Evolutionary conservation across 2,888 invertebrate genomes (phyloP), one percentile per base, ranked within the genome.

Genomic region (Clistopyga incitator): DNA sequence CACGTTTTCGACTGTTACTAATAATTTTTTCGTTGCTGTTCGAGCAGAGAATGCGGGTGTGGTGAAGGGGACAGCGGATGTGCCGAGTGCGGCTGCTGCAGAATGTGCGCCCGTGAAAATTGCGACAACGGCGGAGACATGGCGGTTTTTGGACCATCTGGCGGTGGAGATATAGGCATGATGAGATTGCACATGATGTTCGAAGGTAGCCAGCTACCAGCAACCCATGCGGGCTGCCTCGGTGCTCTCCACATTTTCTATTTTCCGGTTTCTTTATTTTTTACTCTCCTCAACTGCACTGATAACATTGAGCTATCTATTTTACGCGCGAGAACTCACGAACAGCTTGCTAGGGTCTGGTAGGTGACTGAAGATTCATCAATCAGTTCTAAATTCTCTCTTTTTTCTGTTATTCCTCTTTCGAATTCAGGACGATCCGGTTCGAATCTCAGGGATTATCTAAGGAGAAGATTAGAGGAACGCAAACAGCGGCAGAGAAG

Each of bases 61-160:
- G 99, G 99, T 2, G 97, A 97, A 92, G 99, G 99, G 0, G 98
- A 99, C 92, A 97, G 98, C 75, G 99, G 99, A 0, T 99, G 99
- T 91, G 95, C 96, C 0, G 96, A 97, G 85, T 99, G 99, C 93
- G 99, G 99, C 2, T 96, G 97, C 47, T 99, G 99, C 92, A 95
- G 98, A 56, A 95, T 96, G 2, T 99, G 99, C 92, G 98, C 97
- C 2, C 94, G 96, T 87, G 96, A 95, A 93, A 94, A 94, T 83
- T 95, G 95, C 56, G 95, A 95, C 88, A 95, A 94, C 85, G 91
- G 90, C 75, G 90, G 87, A 47, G 90, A 91, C 59, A 86, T 90
- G 85, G 88, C 90, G 15, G 88, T 88, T 77, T 90, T 94, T 56
- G 94, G 94, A 79, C 93, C 94, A 38, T 92, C 93, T 86, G 90